Percentiles rank a stretch among this genome's conserved stretches.
phyloP scores from a whole-genome alignment of 2,888 invertebrate species.

The Hoplodrina ambigua region DNA sequence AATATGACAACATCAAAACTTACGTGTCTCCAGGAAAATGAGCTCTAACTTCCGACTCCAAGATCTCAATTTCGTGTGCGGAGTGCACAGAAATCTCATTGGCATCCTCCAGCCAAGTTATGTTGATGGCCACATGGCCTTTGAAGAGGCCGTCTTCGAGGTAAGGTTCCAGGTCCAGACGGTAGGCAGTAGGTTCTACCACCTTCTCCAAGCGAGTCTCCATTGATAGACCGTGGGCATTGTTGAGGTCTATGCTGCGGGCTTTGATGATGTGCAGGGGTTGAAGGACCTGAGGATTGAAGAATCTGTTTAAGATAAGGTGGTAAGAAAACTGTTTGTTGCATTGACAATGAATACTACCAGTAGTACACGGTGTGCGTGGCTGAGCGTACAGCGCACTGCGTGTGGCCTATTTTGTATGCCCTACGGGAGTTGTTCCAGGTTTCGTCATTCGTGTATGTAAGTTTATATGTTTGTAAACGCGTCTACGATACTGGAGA shows the following conservation, averaged over 20 bases:
- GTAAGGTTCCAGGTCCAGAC: slow-evolving; percentile 92
- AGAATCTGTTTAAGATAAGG: neutral
- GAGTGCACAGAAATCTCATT: slow-evolving; percentile 92
- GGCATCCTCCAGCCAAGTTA: slow-evolving; percentile 91
- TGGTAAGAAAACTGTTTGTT: too few relatives aligned
- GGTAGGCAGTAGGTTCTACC: slow-evolving; percentile 92
- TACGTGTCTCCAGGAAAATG: slow-evolving; percentile 73
- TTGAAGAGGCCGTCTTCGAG: slow-evolving; percentile 92
- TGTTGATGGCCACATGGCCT: slow-evolving; percentile 93
- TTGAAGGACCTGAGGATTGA: slow-evolving; percentile 59
- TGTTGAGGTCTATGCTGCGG: slow-evolving; percentile 93
- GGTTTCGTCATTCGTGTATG: too few relatives aligned
- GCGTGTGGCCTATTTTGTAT: too few relatives aligned
- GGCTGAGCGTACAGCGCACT: too few relatives aligned
- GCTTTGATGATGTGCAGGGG: slow-evolving; percentile 81
- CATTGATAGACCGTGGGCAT: slow-evolving; percentile 92
- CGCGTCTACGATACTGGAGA: too few relatives aligned
- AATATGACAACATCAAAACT: slow-evolving; percentile 60
- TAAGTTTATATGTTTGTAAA: too few relatives aligned
- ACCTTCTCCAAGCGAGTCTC: slow-evolving; percentile 92
- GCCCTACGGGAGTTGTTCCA: too few relatives aligned
- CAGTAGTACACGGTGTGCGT: too few relatives aligned
- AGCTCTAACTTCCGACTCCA: slow-evolving; percentile 85
- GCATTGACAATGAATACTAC: too few relatives aligned
- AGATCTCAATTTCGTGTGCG: slow-evolving; percentile 91